Conservation (phyloP, 2,888 invertebrate genomes). For the Heliconius erato region DNA sequence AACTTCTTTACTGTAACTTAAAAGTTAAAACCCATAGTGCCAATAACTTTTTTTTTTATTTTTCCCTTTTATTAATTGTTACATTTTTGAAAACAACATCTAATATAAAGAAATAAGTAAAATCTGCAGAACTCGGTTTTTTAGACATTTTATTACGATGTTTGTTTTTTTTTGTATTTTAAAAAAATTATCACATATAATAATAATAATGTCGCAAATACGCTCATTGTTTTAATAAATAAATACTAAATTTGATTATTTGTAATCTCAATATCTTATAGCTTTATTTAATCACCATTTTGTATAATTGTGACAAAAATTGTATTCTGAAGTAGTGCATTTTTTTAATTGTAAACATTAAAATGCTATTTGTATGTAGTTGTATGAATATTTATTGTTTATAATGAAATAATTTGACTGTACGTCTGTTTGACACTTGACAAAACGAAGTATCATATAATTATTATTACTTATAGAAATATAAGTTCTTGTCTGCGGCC, state of each 20-base stretch:
- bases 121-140: not conserved
- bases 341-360: not conserved
- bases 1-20: not conserved
- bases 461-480: too few species aligned
- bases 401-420: not conserved
- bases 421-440: not conserved
- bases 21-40: constrained; percentile 26
- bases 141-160: not conserved
- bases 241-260: not conserved
- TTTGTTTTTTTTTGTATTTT: not conserved
- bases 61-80: not conserved
- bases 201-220: not conserved
- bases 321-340: not conserved
- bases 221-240: not conserved
- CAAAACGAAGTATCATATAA: not conserved
- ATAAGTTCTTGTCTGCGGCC: too few species aligned
- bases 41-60: constrained; percentile 1
- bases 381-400: not conserved
- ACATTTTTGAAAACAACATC: not conserved
- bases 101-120: not conserved
- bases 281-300: not conserved
- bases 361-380: not conserved
- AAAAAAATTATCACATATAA: not conserved
- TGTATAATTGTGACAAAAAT: constrained; percentile 6
- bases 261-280: constrained; percentile 5